Percentiles rank a stretch among this genome's conserved stretches.
Conservation (phyloP, 2,888 invertebrate species). For the Cheilosia pagana region DNA sequence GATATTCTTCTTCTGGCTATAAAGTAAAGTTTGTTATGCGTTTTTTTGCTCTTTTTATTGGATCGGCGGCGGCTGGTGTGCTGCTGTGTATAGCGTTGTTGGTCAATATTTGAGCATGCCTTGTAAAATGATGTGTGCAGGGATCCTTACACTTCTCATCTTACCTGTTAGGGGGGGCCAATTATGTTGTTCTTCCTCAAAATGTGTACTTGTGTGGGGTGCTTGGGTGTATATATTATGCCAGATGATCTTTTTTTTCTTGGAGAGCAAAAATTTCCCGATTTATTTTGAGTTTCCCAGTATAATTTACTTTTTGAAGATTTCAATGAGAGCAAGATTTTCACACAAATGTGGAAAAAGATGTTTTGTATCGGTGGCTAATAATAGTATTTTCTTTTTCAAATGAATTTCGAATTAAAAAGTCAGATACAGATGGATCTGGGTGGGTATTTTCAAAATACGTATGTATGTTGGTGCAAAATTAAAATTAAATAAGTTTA, state of each 20-base stretch:
- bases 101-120: slow-evolving; percentile 47
- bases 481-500: slow-evolving; percentile 6
- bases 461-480: slow-evolving; percentile 9
- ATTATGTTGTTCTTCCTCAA: slow-evolving; percentile 15
- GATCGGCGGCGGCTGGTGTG: background rate
- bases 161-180: slow-evolving; percentile 62
- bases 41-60: slow-evolving; percentile 46
- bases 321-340: slow-evolving; percentile 4
- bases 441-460: slow-evolving; percentile 29
- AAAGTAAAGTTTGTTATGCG: slow-evolving; percentile 38
- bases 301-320: slow-evolving; percentile 32
- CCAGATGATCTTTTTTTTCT: slow-evolving; percentile 1
- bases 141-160: slow-evolving; percentile 71
- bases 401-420: slow-evolving; percentile 43
- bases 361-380: slow-evolving; percentile 46
- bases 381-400: slow-evolving; percentile 53
- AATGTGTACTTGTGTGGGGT: slow-evolving; percentile 2
- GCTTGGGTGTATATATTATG: background rate
- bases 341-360: slow-evolving; percentile 34
- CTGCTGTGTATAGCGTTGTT: slow-evolving; percentile 36
- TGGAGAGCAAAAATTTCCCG: slow-evolving; percentile 61
- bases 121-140: slow-evolving; percentile 43
- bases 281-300: slow-evolving; percentile 61
- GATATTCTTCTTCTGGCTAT: slow-evolving; percentile 50
- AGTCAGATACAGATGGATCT: slow-evolving; percentile 34